Evolutionary conservation across 2,797 vertebrate species (phyloP).

Genomic region (Pseudochaenichthys georgianus): DNA sequence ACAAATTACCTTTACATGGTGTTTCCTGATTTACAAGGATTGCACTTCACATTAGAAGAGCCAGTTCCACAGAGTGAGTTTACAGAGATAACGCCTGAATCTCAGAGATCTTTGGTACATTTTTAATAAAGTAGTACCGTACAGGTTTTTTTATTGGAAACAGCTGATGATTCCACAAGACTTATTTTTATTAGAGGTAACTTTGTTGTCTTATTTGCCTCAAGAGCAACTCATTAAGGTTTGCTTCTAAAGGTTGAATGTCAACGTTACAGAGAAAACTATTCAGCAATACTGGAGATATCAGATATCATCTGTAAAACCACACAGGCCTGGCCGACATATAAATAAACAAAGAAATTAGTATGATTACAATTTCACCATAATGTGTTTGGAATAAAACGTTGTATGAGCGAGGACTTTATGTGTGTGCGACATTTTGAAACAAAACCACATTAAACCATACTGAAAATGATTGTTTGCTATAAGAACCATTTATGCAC

Average conservation of each 20-base stretch:
- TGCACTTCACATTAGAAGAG: background rate
- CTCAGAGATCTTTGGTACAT: background rate
- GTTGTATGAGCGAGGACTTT: background rate
- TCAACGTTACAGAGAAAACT: background rate
- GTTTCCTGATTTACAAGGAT: constrained; percentile 14
- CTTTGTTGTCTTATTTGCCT: background rate
- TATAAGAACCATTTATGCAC: background rate
- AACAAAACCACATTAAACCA: constrained; percentile 33
- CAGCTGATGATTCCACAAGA: background rate
- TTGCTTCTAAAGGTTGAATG: background rate
- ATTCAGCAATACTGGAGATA: background rate
- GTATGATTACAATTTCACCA: background rate
- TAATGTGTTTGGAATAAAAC: constrained; percentile 41
- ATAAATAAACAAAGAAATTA: background rate
- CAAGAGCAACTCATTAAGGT: background rate
- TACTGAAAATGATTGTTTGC: background rate
- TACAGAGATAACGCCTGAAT: background rate
- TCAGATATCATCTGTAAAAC: constrained; percentile 10
- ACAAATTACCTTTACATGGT: background rate
- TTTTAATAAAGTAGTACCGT: background rate
- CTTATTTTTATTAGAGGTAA: background rate
- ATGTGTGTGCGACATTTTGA: constrained; percentile 1
- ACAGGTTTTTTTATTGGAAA: constrained; percentile 34
- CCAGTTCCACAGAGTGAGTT: constrained; percentile 25
- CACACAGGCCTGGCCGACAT: no score